These are phyloP conservation scores for Lepus townsendii DNA, from an alignment of 2,797 vertebrate genomes.

Conservation along the genomic window DNA sequence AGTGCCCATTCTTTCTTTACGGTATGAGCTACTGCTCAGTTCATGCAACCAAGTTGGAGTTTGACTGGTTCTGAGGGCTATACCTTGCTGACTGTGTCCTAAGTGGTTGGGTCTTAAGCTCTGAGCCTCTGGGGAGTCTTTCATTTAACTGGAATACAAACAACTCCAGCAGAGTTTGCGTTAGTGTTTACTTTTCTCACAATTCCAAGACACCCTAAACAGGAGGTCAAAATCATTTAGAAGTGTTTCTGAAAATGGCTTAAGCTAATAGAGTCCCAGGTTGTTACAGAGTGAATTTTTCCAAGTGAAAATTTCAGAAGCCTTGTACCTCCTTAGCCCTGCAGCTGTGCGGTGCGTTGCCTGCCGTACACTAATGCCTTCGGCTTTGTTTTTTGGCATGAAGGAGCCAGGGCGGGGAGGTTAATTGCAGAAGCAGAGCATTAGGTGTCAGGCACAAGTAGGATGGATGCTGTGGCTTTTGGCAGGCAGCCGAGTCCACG, in stretches of 20 bases:
- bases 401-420: conserved; percentile 1
- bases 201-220: background rate
- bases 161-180: background rate
- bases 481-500: background rate
- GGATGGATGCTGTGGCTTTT: conserved; percentile 31
- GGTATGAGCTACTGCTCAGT: background rate
- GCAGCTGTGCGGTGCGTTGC: conserved; percentile 15
- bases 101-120: conserved; percentile 6
- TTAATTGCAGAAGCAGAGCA: conserved; percentile 76
- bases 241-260: conserved; percentile 5
- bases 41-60: background rate
- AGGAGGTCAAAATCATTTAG: conserved; percentile 49
- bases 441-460: conserved; percentile 1
- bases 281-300: conserved; percentile 66
- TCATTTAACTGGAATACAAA: conserved; percentile 66
- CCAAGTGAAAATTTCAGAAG: conserved; percentile 62
- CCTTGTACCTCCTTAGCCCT: conserved; percentile 60
- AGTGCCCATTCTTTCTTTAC: background rate
- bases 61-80: conserved; percentile 17
- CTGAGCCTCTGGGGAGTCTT: conserved; percentile 48
- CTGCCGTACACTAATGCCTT: conserved; percentile 70
- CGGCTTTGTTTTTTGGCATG: conserved; percentile 61
- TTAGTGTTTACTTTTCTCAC: conserved; percentile 50
- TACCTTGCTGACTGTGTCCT: background rate
- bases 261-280: background rate